Base-by-base conservation (phyloP, 2,797 vertebrate genomes). In the Anomalospiza imberbis region DNA sequence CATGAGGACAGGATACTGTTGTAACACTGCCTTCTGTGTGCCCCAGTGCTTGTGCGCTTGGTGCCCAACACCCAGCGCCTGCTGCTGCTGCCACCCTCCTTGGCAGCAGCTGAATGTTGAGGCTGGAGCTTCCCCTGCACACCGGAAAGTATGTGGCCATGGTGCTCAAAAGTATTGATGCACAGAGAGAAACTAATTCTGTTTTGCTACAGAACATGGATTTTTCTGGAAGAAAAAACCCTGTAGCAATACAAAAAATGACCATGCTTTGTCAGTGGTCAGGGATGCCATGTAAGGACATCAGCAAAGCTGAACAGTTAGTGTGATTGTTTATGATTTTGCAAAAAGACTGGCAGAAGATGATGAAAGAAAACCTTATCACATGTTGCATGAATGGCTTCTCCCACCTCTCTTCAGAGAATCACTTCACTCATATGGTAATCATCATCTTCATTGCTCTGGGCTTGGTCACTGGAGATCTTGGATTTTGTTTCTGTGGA, bases 21-120 rank as follows among this genome's bases (percentile, higher is more conserved):
- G 40, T 70, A 79, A 53, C 40, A 38, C 40, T 65, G 77, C 38
- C 53, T 89, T 91, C 79, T 75, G 44, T 38, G 34, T 87, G 40
- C 18, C 61, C 13, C 1, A 0, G 40, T 21, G 18, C 50, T 32
- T 13, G 0, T 10, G 20, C 0, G 2, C 31, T 65, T 24, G 11
- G 57, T 73, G 53, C 54, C 55, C 45, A 40, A 20, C 42, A 36
- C 28, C 10, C 91, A 72, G 71, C 55, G 40, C 28, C 21, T 26
- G 36, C 42, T 85, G 36, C 73, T 55, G 4, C 71, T 58, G 88
- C 83, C 73, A 21, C 55, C 26, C 9, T 63, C 58, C 77, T 73
- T 25, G 2, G 29, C 57, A 68, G 45, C 44, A 47, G 47, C 72
- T 36, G 86, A 60, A 44, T 66, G 44, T 86, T 47, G 51, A 75